Evolutionary conservation across 1,140 invertebrate genomes (phyloP).

Genomic region (Archivesica marissinica): DNA sequence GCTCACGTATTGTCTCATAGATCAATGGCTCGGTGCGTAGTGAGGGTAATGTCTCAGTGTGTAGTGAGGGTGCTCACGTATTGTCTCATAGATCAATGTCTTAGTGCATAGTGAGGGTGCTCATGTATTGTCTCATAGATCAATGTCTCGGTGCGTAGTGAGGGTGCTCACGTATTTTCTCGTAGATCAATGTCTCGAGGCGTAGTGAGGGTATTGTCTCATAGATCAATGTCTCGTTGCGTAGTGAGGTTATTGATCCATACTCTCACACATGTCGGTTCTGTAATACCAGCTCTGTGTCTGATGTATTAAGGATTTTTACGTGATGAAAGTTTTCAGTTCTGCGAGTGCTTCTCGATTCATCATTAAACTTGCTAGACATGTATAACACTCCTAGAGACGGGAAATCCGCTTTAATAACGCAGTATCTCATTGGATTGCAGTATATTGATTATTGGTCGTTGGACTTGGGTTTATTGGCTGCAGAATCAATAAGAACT

Average conservation of each 20-base stretch:
- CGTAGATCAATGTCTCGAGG: no score
- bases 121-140: no score
- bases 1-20: no score
- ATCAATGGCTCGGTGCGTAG: no score
- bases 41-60: no score
- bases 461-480: not conserved
- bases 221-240: not conserved
- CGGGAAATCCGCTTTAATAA: not conserved
- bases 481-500: not conserved
- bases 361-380: not conserved
- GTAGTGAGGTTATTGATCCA: not conserved
- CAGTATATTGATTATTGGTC: conserved; percentile 6
- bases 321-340: not conserved
- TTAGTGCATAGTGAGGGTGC: no score
- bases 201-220: no score
- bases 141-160: no score
- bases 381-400: not conserved
- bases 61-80: no score
- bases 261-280: not conserved
- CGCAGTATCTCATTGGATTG: not conserved
- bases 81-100: no score
- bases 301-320: not conserved
- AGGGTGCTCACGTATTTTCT: no score
- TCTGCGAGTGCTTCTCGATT: not conserved
- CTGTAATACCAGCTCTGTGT: not conserved